phyloP scores from a whole-genome alignment of 2,797 vertebrate species.

The Sebastes ruberrimus region DNA sequence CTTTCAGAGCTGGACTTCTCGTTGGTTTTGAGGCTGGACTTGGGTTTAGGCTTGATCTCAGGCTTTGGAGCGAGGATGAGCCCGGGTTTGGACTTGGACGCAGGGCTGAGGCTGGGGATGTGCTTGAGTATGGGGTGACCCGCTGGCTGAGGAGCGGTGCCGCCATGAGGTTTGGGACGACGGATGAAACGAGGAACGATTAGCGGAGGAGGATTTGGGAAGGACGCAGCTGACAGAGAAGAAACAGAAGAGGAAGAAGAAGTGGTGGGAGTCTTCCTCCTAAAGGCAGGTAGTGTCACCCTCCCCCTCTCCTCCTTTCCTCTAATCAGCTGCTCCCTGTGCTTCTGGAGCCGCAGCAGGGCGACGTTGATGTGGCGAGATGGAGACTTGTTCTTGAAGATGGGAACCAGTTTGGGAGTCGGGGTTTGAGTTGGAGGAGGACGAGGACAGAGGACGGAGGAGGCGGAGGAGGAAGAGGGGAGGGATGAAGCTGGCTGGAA shows the following conservation, averaged over 20 bases:
- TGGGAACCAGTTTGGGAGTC: constrained; percentile 65
- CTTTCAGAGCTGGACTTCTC: background rate
- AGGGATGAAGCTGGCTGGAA: background rate
- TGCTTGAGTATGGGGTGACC: background rate
- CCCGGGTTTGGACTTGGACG: rapidly evolving
- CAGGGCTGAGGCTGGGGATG: constrained; percentile 12
- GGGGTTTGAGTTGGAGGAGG: background rate
- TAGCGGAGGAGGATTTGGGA: background rate
- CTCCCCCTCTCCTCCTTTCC: background rate
- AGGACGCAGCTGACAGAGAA: background rate
- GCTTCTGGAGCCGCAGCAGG: constrained; percentile 49
- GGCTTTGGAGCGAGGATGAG: background rate
- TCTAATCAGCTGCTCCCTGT: constrained; percentile 38
- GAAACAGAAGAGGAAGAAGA: background rate
- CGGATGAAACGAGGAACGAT: constrained; percentile 12
- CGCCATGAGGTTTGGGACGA: background rate
- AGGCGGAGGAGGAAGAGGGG: background rate
- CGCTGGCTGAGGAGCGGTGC: background rate
- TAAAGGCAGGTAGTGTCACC: background rate
- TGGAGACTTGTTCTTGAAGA: constrained; percentile 68
- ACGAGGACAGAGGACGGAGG: background rate
- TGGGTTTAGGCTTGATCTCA: background rate
- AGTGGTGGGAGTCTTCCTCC: background rate
- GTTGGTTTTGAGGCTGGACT: background rate
- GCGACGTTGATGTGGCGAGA: constrained; percentile 37